A percentile compares a stretch with the other conserved stretches of the same genome.
Conservation (phyloP, 1,140 invertebrate genomes). For the Drosophila takahashii region DNA sequence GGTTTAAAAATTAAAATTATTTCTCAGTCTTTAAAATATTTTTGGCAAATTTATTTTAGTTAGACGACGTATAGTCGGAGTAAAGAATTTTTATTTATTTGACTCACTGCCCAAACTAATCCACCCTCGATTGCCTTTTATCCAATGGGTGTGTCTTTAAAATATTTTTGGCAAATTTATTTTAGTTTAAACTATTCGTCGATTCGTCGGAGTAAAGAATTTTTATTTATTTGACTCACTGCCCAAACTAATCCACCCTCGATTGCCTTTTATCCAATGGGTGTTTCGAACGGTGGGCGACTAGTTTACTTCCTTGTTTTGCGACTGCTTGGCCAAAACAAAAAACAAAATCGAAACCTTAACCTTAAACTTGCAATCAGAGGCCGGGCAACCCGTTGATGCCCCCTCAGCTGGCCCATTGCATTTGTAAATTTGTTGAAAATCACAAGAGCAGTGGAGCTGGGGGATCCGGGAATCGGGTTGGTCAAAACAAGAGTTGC, state of each 20-base stretch:
- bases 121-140: neutral
- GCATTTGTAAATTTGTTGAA: constrained; percentile 69
- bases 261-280: neutral
- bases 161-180: too few relatives aligned
- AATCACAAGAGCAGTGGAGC: constrained; percentile 42
- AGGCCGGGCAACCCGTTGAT: constrained; percentile 14
- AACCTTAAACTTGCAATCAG: constrained; percentile 77
- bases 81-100: neutral
- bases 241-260: constrained; percentile 22
- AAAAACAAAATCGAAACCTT: constrained; percentile 76
- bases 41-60: too few relatives aligned
- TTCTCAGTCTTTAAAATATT: too few relatives aligned
- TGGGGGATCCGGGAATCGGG: neutral
- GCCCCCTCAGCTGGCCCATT: constrained; percentile 15
- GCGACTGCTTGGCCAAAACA: constrained; percentile 17
- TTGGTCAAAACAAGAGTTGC: constrained; percentile 49
- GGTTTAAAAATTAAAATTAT: too few relatives aligned
- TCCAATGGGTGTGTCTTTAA: constrained; percentile 11
- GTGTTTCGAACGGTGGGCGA: constrained; percentile 47
- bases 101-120: constrained; percentile 5
- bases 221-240: neutral
- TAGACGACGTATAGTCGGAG: too few relatives aligned
- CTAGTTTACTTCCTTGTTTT: constrained; percentile 71
- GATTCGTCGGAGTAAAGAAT: too few relatives aligned
- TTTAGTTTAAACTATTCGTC: too few relatives aligned